A percentile compares a stretch with the other conserved stretches of the same genome.
Conservation (phyloP, 2,888 invertebrate genomes). For the Ichneumoninae sp. region DNA sequence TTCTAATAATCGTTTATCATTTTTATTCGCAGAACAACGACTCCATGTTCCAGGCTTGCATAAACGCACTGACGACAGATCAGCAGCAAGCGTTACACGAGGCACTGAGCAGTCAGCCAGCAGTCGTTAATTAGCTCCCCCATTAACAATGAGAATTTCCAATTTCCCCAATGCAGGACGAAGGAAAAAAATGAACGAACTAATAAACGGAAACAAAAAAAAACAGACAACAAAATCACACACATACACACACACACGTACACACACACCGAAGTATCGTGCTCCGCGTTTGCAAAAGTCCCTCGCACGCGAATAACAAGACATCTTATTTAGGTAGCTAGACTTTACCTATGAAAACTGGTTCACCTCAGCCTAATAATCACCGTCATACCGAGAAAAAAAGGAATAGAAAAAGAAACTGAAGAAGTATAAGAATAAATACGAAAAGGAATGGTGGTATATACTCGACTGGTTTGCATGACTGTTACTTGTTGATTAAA, state of each 20-base stretch:
- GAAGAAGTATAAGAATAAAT: not conserved
- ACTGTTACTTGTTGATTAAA: slow-evolving; percentile 66
- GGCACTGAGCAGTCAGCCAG: slow-evolving; percentile 86
- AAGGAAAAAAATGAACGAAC: slow-evolving; percentile 61
- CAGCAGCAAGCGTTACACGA: slow-evolving; percentile 93
- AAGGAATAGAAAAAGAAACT: slow-evolving; percentile 48
- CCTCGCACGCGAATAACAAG: slow-evolving; percentile 32
- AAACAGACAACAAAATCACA: slow-evolving; percentile 51
- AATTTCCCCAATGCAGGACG: slow-evolving; percentile 59
- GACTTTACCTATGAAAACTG: slow-evolving; percentile 72
- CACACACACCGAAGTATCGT: slow-evolving; percentile 30
- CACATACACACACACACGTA: slow-evolving; percentile 66
- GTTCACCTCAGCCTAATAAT: slow-evolving; percentile 65
- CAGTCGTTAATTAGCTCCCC: slow-evolving; percentile 66
- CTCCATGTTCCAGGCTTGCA: slow-evolving; percentile 92
- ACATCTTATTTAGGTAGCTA: slow-evolving; percentile 73
- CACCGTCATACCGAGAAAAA: slow-evolving; percentile 33
- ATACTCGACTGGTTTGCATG: slow-evolving; percentile 58
- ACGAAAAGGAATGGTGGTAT: slow-evolving; percentile 30
- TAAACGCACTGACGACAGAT: slow-evolving; percentile 90
- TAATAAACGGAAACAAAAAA: slow-evolving; percentile 62
- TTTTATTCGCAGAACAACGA: slow-evolving; percentile 88
- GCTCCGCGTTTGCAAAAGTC: slow-evolving; percentile 38
- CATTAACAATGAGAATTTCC: slow-evolving; percentile 57
- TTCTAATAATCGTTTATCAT: slow-evolving; percentile 19